Evolutionary conservation across 2,113 vertebrate genomes (phyloP).

Genomic region (Sarotherodon lohbergeri): DNA sequence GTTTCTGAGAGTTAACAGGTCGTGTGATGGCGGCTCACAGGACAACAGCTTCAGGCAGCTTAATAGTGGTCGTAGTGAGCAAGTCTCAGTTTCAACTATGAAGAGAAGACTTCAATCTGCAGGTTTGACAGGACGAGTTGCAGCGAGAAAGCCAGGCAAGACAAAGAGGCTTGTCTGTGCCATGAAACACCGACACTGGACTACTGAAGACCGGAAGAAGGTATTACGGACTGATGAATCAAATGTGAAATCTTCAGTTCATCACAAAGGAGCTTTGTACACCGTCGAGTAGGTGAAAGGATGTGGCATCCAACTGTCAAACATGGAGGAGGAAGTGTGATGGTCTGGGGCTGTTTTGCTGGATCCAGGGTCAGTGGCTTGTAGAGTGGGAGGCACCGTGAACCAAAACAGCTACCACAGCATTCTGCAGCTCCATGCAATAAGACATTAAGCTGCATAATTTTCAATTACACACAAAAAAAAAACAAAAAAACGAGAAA

Average conservation of each 20-base stretch:
- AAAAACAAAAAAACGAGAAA: rapidly evolving
- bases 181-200: background rate
- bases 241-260: background rate
- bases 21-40: background rate
- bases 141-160: background rate
- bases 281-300: too few species aligned
- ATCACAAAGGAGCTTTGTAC: too few species aligned
- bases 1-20: too few species aligned
- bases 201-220: background rate
- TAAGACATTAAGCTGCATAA: background rate
- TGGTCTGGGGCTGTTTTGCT: too few species aligned
- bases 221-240: background rate
- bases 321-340: too few species aligned
- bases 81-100: background rate
- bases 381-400: background rate
- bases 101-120: background rate
- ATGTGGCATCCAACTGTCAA: too few species aligned
- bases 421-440: background rate
- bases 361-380: background rate
- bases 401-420: background rate
- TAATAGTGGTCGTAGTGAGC: background rate
- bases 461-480: too few species aligned
- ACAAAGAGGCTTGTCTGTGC: rapidly evolving
- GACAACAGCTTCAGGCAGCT: background rate
- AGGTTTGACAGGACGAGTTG: background rate